Evolutionary conservation across 2,888 invertebrate genomes (phyloP), one percentile per base, ranked within the genome.

Genomic region (Melolontha melolontha): DNA sequence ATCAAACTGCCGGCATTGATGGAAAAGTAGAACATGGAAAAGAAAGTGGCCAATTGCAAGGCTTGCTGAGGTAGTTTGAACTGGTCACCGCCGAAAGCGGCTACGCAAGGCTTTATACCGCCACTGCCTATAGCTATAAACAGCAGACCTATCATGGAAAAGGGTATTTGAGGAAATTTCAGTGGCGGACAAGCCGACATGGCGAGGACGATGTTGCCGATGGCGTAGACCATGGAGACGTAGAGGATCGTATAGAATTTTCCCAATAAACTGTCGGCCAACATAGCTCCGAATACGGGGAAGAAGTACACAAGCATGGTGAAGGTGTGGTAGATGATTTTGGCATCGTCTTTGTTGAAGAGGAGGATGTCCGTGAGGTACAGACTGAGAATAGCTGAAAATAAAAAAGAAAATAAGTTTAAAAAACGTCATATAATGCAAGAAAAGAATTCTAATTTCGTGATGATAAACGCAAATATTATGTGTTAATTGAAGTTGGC

Each of bases 21-120:
- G 51, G 95, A 86, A 79, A 97, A 95, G 85, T 98, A 98, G 82
- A 97, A 98, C 0, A 97, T 84, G 0, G 97, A 97, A 85, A 98
- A 98, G 85, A 95, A 98, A 69, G 89, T 89, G 12, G 91, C 90
- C 69, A 97, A 84, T 79, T 94, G 91, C 75, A 85, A 85, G 75
- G 90, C 90, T 84, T 97, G 94, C 72, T 93, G 90, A 0, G 93
- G 93, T 54, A 94, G 75, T 54, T 89, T 86, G 82, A 97, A 96
- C 83, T 97, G 97, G 81, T 98, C 97, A 0, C 97, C 97, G 0
- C 97, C 98, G 81, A 98, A 97, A 0, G 97, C 95, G 0, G 95
- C 88, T 0, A 98, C 97, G 78, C 97, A 97, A 0, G 97, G 97
- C 79, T 98, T 98, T 75, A 98, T 98, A 1, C 97, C 97, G 1